phyloP scores from a whole-genome alignment of 1,140 invertebrate species.

The Drosophila equinoxialis region DNA sequence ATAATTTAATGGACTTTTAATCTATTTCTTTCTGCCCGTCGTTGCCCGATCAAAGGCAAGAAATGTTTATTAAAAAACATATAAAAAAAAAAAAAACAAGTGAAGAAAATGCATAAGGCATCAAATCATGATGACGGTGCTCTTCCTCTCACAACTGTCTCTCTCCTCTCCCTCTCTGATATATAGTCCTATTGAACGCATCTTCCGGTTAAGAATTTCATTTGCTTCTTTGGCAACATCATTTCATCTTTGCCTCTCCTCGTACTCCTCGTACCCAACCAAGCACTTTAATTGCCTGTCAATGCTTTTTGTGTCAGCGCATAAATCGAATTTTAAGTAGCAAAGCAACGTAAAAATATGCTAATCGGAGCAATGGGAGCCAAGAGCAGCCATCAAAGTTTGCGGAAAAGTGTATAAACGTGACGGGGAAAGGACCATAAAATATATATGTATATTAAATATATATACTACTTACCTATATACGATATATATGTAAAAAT shows the following conservation, averaged over 20 bases:
- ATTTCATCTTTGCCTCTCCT: constrained; percentile 1
- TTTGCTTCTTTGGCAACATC: constrained; percentile 40
- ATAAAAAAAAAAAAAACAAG: constrained; percentile 41
- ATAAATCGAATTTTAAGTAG: constrained; percentile 62
- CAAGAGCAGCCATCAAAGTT: constrained; percentile 34
- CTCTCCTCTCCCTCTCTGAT: neutral
- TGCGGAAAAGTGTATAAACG: constrained; percentile 50
- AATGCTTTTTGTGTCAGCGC: constrained; percentile 57
- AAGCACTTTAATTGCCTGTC: constrained; percentile 61
- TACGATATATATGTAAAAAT: neutral
- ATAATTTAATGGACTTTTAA: constrained; percentile 77
- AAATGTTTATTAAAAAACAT: constrained; percentile 67
- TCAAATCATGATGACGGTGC: constrained; percentile 23
- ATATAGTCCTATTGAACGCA: neutral
- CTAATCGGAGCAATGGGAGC: constrained; percentile 39
- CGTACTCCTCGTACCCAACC: neutral
- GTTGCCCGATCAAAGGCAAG: constrained; percentile 58
- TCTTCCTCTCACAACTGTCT: neutral
- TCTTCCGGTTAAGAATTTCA: constrained; percentile 48
- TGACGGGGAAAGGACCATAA: constrained; percentile 17
- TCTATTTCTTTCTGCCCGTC: constrained; percentile 63
- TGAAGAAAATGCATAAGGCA: constrained; percentile 29
- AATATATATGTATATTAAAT: neutral
- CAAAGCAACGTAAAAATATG: constrained; percentile 41
- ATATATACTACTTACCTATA: neutral